Percentiles rank a stretch among this genome's conserved stretches.
Conservation (phyloP, 2,797 vertebrate species). For the Myotis findleyi region DNA sequence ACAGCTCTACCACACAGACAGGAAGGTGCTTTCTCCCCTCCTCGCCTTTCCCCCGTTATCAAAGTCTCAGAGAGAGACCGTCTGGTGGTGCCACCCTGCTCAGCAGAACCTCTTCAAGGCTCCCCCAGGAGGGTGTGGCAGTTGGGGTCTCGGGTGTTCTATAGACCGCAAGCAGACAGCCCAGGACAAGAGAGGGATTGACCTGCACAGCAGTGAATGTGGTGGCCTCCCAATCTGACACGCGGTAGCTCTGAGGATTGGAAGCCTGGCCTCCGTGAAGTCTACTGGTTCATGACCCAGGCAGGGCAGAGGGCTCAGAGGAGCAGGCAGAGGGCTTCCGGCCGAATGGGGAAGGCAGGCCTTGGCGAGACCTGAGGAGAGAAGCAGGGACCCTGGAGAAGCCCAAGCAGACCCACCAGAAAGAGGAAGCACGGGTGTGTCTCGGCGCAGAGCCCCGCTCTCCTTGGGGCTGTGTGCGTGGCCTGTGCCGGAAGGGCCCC, state of each 20-base stretch:
- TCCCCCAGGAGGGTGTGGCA: not conserved
- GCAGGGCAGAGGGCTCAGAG: not conserved
- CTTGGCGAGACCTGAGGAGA: not conserved
- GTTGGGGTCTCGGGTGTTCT: not conserved
- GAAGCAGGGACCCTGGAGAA: not conserved
- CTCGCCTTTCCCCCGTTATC: not conserved
- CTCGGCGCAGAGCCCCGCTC: fast-evolving
- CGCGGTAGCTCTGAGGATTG: fast-evolving
- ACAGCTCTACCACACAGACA: too few relatives aligned
- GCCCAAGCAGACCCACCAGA: not conserved
- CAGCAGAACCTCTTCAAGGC: not conserved
- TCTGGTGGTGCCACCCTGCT: not conserved
- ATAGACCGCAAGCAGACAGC: not conserved
- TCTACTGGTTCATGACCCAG: not conserved
- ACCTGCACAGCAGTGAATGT: not conserved
- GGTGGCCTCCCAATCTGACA: not conserved
- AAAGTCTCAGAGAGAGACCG: not conserved
- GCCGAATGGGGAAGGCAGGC: not conserved
- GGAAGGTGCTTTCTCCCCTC: not conserved
- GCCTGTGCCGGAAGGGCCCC: not conserved
- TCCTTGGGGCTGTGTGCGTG: fast-evolving
- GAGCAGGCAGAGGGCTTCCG: not conserved
- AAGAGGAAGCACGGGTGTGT: not conserved
- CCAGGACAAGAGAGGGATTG: not conserved
- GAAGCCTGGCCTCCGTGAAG: not conserved